phyloP scores from a whole-genome alignment of 2,888 invertebrate species.

The Trilocha varians region DNA sequence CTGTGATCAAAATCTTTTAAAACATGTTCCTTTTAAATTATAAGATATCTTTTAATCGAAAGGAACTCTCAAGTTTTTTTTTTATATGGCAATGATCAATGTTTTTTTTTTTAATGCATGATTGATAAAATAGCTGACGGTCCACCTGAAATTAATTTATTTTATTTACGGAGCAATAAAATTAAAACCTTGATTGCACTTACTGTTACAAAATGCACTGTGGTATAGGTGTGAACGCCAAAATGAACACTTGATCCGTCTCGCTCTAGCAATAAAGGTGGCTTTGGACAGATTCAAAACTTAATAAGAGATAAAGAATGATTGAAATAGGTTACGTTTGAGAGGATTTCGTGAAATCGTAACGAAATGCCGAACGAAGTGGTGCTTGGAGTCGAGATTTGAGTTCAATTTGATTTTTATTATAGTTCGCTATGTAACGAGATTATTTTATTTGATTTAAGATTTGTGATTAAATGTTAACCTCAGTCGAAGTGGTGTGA shows the following conservation, averaged over 20 bases:
- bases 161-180: no score
- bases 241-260: conserved; percentile 17
- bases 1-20: no score
- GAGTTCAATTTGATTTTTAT: not conserved
- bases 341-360: not conserved
- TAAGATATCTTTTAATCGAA: no score
- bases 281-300: conserved; percentile 4
- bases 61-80: no score
- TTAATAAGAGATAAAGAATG: conserved; percentile 1
- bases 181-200: not conserved
- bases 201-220: not conserved
- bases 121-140: no score
- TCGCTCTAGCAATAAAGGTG: conserved; percentile 5
- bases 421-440: not conserved
- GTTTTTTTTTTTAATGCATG: no score
- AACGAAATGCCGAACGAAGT: not conserved
- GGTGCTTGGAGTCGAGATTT: not conserved
- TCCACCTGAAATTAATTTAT: no score
- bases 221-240: conserved; percentile 12
- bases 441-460: no score
- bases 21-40: no score
- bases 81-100: no score
- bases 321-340: not conserved
- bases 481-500: no score
- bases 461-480: no score